Percentiles rank a stretch among this genome's conserved stretches.
Evolutionary conservation across 2,113 vertebrate genomes (phyloP).

Genomic region (Salminus brasiliensis): DNA sequence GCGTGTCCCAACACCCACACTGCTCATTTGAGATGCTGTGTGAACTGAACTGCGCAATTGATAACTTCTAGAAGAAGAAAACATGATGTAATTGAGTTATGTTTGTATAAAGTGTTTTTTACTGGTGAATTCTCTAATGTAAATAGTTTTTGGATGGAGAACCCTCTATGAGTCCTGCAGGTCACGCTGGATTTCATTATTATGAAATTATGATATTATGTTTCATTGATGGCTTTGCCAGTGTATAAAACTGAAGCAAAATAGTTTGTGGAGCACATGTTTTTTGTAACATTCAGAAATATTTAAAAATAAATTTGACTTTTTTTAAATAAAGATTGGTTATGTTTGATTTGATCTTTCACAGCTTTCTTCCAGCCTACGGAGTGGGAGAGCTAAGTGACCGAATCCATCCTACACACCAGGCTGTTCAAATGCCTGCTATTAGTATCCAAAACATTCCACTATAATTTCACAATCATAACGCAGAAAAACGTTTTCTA

Average conservation of each 20-base stretch:
- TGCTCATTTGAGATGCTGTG: neutral
- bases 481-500: too few relatives aligned
- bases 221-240: constrained; percentile 54
- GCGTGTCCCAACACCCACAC: neutral
- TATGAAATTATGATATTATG: constrained; percentile 50
- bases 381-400: neutral
- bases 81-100: constrained; percentile 5
- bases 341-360: neutral
- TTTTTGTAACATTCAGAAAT: constrained; percentile 71
- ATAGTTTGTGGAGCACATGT: constrained; percentile 54
- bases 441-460: too few relatives aligned
- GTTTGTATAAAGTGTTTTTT: constrained; percentile 29
- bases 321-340: constrained; percentile 60
- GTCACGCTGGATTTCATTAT: constrained; percentile 25
- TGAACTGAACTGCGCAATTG: neutral
- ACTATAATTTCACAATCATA: too few relatives aligned
- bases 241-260: constrained; percentile 63
- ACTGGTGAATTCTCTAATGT: constrained; percentile 58
- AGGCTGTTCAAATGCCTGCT: too few relatives aligned
- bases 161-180: neutral
- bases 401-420: neutral
- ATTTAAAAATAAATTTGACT: constrained; percentile 65
- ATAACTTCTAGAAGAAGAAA: neutral
- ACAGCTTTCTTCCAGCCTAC: neutral
- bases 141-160: constrained; percentile 60